Conservation (phyloP, 2,113 vertebrate species). For the Scartelaos histophorus region DNA sequence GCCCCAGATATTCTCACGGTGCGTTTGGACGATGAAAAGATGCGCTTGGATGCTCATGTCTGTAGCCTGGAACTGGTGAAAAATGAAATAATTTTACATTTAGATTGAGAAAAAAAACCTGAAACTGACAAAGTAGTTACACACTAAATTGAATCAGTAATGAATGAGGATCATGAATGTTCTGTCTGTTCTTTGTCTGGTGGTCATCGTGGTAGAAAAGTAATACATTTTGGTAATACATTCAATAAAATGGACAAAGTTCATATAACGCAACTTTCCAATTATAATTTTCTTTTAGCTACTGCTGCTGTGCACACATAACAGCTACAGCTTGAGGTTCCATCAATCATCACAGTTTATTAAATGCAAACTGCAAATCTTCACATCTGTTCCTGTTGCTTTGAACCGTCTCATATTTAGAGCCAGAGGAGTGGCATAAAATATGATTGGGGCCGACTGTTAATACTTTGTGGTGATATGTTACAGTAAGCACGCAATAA, state of each 20-base stretch:
- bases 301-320: conserved; percentile 12
- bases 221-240: no score
- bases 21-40: conserved; percentile 28
- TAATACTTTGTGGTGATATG: conserved; percentile 32
- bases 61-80: neutral
- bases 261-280: conserved; percentile 27
- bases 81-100: neutral
- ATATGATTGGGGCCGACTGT: conserved; percentile 15
- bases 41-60: neutral
- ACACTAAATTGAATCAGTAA: no score
- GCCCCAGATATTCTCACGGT: conserved; percentile 56
- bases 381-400: conserved; percentile 29
- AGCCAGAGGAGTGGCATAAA: conserved; percentile 14
- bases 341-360: conserved; percentile 35
- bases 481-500: conserved; percentile 13
- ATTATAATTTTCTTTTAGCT: conserved; percentile 26
- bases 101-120: no score
- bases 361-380: conserved; percentile 44
- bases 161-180: no score
- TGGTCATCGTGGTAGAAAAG: no score
- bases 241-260: conserved; percentile 9
- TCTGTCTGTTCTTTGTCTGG: no score
- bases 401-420: conserved; percentile 28
- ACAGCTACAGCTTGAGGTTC: conserved; percentile 30
- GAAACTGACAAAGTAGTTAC: no score